Evolutionary conservation across 2,888 invertebrate species (phyloP).

Genomic region (Eremobia ochroleuca): DNA sequence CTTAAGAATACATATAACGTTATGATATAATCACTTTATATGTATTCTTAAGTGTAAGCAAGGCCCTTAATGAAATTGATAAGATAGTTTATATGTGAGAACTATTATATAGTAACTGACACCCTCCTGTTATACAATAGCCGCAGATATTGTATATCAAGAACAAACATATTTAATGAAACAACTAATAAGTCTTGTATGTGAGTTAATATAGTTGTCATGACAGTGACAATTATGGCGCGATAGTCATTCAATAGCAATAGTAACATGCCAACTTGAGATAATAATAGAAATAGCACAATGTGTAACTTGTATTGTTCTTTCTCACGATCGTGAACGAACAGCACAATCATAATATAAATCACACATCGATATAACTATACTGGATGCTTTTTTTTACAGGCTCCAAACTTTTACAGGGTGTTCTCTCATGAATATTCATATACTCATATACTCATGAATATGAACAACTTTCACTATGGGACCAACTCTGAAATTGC

Average conservation of each 20-base stretch:
- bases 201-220: slow-evolving; percentile 18
- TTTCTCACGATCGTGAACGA: slow-evolving; percentile 11
- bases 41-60: too few relatives aligned
- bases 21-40: too few relatives aligned
- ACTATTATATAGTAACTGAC: not conserved
- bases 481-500: too few relatives aligned
- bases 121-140: not conserved
- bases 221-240: slow-evolving; percentile 25
- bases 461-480: too few relatives aligned
- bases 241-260: slow-evolving; percentile 46
- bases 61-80: not conserved
- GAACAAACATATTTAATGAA: slow-evolving; percentile 16
- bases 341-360: not conserved
- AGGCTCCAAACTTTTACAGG: too few relatives aligned
- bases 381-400: too few relatives aligned
- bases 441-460: too few relatives aligned
- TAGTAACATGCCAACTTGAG: slow-evolving; percentile 36
- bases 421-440: too few relatives aligned
- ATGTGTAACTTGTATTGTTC: not conserved
- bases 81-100: not conserved
- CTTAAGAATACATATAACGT: not conserved
- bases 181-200: slow-evolving; percentile 14
- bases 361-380: not conserved
- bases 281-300: slow-evolving; percentile 33
- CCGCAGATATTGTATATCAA: not conserved